A percentile compares a stretch with the other conserved stretches of the same genome.
These are phyloP conservation scores for Antechinus flavipes DNA, from an alignment of 2,113 vertebrate species.

Conservation along the genomic window DNA sequence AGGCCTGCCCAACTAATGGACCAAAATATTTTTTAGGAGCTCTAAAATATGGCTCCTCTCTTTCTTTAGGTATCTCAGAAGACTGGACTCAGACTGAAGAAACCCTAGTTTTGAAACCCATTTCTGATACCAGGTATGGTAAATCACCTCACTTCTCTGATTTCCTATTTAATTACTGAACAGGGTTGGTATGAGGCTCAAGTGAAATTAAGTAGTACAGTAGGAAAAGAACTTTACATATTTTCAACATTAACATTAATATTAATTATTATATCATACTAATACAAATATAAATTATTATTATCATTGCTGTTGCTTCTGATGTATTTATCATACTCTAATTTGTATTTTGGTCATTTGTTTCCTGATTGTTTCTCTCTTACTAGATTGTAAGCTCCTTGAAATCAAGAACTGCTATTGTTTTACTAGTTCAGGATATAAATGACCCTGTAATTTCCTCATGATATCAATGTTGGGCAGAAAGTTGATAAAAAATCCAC, in stretches of 20 bases:
- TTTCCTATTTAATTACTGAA: neutral
- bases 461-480: neutral
- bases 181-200: slow-evolving; percentile 8
- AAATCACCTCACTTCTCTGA: neutral
- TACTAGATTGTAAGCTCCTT: slow-evolving; percentile 22
- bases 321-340: neutral
- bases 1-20: slow-evolving; percentile 11
- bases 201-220: slow-evolving; percentile 1
- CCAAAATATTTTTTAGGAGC: slow-evolving; percentile 18
- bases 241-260: no score
- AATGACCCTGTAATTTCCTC: neutral
- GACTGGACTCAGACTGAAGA: neutral
- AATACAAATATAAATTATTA: neutral
- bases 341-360: neutral
- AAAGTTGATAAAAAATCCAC: neutral
- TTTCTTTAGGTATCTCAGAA: slow-evolving; percentile 11
- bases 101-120: neutral
- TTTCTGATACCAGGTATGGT: neutral
- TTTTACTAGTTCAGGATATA: neutral
- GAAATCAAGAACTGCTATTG: neutral
- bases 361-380: neutral
- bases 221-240: slow-evolving; percentile 1
- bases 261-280: no score
- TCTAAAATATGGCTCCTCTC: neutral
- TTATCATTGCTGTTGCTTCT: slow-evolving; percentile 11